Evolutionary conservation across 2,113 vertebrate species (phyloP), one percentile per base, ranked within the genome.

Genomic region (Camelus dromedarius): DNA sequence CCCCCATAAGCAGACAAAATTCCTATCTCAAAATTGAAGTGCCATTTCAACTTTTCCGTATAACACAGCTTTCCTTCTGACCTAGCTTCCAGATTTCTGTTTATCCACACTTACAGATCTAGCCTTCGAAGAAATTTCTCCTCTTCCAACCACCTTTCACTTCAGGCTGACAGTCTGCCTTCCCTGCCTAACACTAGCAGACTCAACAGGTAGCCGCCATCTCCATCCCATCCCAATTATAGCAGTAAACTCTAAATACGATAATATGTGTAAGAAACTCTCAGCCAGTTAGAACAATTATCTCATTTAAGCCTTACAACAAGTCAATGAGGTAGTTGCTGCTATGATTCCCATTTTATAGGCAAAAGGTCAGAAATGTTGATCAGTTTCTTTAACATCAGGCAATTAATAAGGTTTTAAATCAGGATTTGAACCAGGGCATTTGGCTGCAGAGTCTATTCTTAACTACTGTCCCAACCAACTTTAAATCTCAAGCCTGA

Each of bases 81-180:
- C 13, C 3, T 69, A 35, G 14, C 14, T 91, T 87, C 20, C 6
- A 48, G 60, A 60, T 56, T 88, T 95, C 20, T 72, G 26, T 70
- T n/a, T 89, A 60, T 85, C 15, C 35, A 54, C 32, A 72, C 9
- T 46, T 22, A 83, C n/a, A 79, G 30, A 54, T 60, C 32, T 35
- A 52, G 60, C 24, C 26, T 97, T 67, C 52, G 73, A 77, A 79
- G 54, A 92, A n/a, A 56, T 56, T 80, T 48, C 82, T 95, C 50
- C 84, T 73, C 42, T 86, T 88, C 19, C 69, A 86, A 52, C 3
- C 50, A 30, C 3, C 30, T 48, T 79, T 48, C 60, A 62, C n/a
- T 87, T 70, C 16, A 38, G 42, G 30, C 18, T 66, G 46, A 56
- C 32, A 70, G 3, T 2, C 46, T 81, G 2, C 5, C 46, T 81